Evolutionary conservation across 2,113 vertebrate species (phyloP), one percentile per base, ranked within the genome.

Genomic region (Callocephalon fimbriatum): DNA sequence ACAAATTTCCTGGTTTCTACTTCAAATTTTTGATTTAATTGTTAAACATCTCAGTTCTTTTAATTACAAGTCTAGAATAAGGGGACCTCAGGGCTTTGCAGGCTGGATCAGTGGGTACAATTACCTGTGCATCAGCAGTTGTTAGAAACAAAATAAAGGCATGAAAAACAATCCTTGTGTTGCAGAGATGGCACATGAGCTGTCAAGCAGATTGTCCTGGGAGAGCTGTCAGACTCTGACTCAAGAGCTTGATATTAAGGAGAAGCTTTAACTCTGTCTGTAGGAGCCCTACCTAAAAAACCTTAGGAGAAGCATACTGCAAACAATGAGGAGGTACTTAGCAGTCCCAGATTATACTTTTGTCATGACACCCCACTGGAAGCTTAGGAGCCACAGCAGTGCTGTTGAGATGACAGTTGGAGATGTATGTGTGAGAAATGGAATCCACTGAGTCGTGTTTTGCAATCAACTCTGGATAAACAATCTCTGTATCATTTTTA

Each of bases 171-270:
- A 2, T 71, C 76, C 14, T 74, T 50, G 31, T 45, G 40, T 40
- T 73, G 40, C 62, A 82, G 82, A 68, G 40, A 37, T 37, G 27
- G 48, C 6, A 2, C 3, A 2, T 51, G 73, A 95, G n/a, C 65
- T 78, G 35, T 68, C 40, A 78, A 32, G 45, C 1, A 1, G 62
- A 19, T 72, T 38, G 12, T 75, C 66, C 48, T 53, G 27, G 40
- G 70, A 56, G 21, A 29, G 44, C 35, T 2, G 1, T 63, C 73
- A 50, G 14, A 32, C 17, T 86, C 73, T 87, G 56, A 44, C 27
- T 1, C 0, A 0, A 89, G 54, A 91, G 27, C 44, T 47, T 0
- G 1, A 9, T 2, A 35, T 32, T 76, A 63, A 45, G n/a, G 38
- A 88, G 59, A 77, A 81, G 9, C 9, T 94, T 91, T 53, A 44